These are phyloP conservation scores for Malachius bipustulatus DNA, from an alignment of 2,888 invertebrate species.

Conservation along the genomic window DNA sequence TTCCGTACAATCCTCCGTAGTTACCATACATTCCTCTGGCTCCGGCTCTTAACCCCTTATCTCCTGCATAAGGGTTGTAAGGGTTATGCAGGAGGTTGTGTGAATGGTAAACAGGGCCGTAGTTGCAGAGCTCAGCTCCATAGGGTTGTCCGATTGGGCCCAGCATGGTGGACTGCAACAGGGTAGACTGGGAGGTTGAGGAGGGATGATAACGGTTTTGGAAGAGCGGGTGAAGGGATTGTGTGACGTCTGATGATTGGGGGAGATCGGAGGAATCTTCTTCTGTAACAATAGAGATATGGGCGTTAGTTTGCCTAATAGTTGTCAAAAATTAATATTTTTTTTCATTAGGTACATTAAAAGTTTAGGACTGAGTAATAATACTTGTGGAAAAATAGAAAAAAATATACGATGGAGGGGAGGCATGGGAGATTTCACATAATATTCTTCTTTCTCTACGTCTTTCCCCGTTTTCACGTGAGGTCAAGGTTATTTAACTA, in stretches of 20 bases:
- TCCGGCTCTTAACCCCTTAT: slow-evolving; percentile 28
- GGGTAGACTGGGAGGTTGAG: slow-evolving; percentile 25
- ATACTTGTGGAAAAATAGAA: too few species aligned
- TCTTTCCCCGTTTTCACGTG: too few species aligned
- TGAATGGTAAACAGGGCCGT: slow-evolving; percentile 54
- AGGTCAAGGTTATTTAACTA: too few species aligned
- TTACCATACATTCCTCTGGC: slow-evolving; percentile 31
- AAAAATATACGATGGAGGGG: too few species aligned
- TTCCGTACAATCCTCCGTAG: slow-evolving; percentile 31
- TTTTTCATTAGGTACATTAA: too few species aligned
- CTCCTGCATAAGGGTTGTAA: slow-evolving; percentile 33
- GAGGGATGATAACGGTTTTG: slow-evolving; percentile 29
- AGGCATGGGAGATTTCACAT: too few species aligned
- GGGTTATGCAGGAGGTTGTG: slow-evolving; percentile 38
- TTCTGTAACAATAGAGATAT: slow-evolving; percentile 28
- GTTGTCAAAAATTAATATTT: too few species aligned
- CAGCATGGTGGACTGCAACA: slow-evolving; percentile 25
- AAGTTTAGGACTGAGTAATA: too few species aligned
- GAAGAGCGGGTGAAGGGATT: slow-evolving; percentile 12
- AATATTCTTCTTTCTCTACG: too few species aligned
- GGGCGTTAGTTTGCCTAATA: too few species aligned
- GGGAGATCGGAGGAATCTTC: slow-evolving; percentile 22
- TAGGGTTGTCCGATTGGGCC: slow-evolving; percentile 48
- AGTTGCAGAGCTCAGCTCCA: slow-evolving; percentile 51
- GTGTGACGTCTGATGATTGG: background rate